These are phyloP conservation scores for Eubasilissa regina DNA, from an alignment of 1,140 invertebrate genomes.

Conservation along the genomic window DNA sequence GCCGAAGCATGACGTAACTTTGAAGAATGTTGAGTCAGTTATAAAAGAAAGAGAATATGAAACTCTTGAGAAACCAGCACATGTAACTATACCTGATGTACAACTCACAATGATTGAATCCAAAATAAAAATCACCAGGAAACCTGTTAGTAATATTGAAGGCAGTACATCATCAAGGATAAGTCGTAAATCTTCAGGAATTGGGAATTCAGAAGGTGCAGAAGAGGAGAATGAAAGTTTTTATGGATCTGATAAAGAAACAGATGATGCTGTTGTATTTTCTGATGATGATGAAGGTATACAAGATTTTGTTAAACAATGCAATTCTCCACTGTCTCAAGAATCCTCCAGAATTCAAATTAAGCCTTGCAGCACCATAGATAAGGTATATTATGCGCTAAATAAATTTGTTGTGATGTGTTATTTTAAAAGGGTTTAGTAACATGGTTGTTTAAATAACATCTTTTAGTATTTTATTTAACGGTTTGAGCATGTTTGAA, in stretches of 20 bases:
- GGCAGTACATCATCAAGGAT: constrained; percentile 53
- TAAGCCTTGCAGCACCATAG: constrained; percentile 34
- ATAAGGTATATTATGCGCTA: constrained; percentile 50
- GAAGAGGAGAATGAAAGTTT: constrained; percentile 71
- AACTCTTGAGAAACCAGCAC: too few relatives aligned
- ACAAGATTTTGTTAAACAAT: constrained; percentile 66
- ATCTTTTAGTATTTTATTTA: constrained; percentile 5
- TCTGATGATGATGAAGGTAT: constrained; percentile 75
- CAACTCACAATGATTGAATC: too few relatives aligned
- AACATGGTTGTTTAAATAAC: constrained; percentile 51
- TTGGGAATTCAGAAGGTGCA: constrained; percentile 66
- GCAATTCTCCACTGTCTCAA: neutral
- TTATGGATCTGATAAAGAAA: constrained; percentile 78
- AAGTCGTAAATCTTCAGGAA: constrained; percentile 61
- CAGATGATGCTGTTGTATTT: constrained; percentile 79
- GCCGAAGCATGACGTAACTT: neutral
- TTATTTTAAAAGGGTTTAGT: constrained; percentile 46
- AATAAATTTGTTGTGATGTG: constrained; percentile 37
- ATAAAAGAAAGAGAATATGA: neutral
- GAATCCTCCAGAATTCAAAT: constrained; percentile 20
- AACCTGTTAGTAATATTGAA: constrained; percentile 45
- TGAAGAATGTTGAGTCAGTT: constrained; percentile 3
- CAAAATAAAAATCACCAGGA: constrained; percentile 39
- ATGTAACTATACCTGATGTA: too few relatives aligned
- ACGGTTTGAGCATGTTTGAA: constrained; percentile 20